Evolutionary conservation across 2,888 invertebrate genomes (phyloP).

Genomic region (Flabesymbios commensalis): DNA sequence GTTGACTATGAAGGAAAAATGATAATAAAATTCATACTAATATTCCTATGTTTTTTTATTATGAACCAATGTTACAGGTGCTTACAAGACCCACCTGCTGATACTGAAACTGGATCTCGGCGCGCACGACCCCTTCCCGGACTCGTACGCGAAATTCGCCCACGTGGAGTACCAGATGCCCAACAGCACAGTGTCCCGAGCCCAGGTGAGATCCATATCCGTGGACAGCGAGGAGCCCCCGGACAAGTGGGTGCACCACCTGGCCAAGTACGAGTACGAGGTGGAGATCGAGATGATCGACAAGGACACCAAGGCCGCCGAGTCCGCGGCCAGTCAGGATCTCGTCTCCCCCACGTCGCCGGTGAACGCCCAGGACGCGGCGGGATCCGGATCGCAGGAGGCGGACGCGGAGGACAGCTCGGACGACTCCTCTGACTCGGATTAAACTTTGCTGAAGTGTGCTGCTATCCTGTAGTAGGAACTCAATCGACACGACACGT

Average conservation of each 20-base stretch:
- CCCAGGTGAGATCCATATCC: slow-evolving; percentile 85
- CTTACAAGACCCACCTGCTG: slow-evolving; percentile 96
- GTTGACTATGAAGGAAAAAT: too few relatives aligned
- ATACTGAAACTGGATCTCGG: slow-evolving; percentile 93
- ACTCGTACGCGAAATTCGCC: slow-evolving; percentile 83
- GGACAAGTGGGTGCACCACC: slow-evolving; percentile 96
- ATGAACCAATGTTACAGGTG: slow-evolving; percentile 69
- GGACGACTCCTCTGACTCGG: neutral
- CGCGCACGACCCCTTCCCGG: slow-evolving; percentile 96
- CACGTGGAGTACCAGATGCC: slow-evolving; percentile 99
- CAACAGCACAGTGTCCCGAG: slow-evolving; percentile 79
- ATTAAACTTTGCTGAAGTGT: too few relatives aligned
- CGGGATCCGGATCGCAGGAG: neutral
- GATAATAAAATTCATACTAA: too few relatives aligned
- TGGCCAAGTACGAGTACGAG: slow-evolving; percentile 79
- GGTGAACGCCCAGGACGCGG: neutral
- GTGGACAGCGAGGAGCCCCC: slow-evolving; percentile 73
- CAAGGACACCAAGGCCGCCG: slow-evolving; percentile 6
- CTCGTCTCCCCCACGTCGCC: neutral
- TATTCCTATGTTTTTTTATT: neutral
- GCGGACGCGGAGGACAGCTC: neutral
- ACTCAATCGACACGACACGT: too few relatives aligned
- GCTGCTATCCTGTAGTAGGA: too few relatives aligned
- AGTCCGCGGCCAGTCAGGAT: neutral
- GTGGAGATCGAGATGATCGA: slow-evolving; percentile 51